Evolutionary conservation across 2,113 vertebrate species (phyloP).

Genomic region (Rattus rattus): DNA sequence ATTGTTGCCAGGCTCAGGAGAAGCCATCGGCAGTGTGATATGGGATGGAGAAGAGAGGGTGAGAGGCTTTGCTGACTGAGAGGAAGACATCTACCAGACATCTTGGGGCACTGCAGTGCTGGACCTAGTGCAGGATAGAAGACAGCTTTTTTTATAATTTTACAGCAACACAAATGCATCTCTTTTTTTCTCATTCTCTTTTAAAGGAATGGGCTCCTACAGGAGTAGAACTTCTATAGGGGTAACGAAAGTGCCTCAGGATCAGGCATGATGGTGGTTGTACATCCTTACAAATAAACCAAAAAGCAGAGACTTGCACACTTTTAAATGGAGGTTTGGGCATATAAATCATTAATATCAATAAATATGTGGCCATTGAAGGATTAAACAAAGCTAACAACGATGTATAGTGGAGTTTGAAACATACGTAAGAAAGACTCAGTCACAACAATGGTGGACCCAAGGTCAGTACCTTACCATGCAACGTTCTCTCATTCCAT

Average conservation of each 20-base stretch:
- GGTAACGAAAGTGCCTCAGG: background rate
- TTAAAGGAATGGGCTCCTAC: background rate
- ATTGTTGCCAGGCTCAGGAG: too few relatives aligned
- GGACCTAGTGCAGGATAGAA: too few relatives aligned
- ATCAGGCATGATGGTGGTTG: background rate
- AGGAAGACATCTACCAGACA: too few relatives aligned
- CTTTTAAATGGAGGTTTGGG: background rate
- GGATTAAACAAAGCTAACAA: conserved; percentile 22
- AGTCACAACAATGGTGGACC: background rate
- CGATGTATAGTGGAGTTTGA: background rate
- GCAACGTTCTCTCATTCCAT: conserved; percentile 23
- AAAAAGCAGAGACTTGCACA: background rate
- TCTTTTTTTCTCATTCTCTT: too few relatives aligned
- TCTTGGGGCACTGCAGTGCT: too few relatives aligned
- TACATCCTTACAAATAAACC: background rate
- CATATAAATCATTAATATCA: conserved; percentile 18
- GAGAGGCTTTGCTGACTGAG: too few relatives aligned
- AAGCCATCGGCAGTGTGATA: too few relatives aligned
- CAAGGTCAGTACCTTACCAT: background rate
- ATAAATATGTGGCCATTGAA: conserved; percentile 42
- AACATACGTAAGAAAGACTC: conserved; percentile 32
- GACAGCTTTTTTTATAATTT: too few relatives aligned
- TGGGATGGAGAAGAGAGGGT: too few relatives aligned
- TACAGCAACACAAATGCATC: too few relatives aligned
- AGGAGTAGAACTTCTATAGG: background rate